A percentile compares a stretch with the other conserved stretches of the same genome.
phyloP scores from a whole-genome alignment of 2,797 vertebrate genomes.

The Cyprinodon diabolis region DNA sequence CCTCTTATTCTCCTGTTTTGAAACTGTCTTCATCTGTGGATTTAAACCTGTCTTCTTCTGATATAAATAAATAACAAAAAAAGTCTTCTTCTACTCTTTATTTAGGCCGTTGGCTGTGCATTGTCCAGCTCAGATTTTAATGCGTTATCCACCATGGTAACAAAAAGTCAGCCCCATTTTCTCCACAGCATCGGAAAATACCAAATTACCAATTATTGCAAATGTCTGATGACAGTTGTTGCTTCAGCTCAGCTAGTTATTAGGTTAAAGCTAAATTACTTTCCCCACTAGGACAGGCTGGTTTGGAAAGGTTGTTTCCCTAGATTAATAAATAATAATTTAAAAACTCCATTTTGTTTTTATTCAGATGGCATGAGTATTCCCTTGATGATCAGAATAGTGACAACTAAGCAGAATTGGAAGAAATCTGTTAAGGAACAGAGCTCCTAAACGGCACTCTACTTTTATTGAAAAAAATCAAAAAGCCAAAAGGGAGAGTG shows the following conservation, averaged over 20 bases:
- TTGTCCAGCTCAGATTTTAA: too few species aligned
- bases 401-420: background rate
- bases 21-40: too few species aligned
- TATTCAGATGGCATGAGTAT: background rate
- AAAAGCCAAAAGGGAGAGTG: constrained; percentile 35
- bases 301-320: background rate
- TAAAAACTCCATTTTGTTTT: background rate
- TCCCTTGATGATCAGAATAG: background rate
- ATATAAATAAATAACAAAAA: too few species aligned
- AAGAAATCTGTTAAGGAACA: background rate
- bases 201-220: background rate
- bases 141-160: too few species aligned
- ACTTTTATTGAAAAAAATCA: constrained; percentile 30
- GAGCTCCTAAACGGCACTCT: background rate
- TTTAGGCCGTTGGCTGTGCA: too few species aligned
- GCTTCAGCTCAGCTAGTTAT: too few species aligned
- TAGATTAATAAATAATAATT: background rate
- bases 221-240: background rate
- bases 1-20: too few species aligned
- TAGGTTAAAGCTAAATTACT: background rate
- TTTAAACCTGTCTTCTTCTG: too few species aligned
- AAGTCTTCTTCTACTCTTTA: too few species aligned
- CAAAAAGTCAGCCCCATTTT: background rate
- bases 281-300: background rate
- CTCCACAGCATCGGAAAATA: background rate